Base-by-base conservation (phyloP, 2,113 vertebrate genomes). In the Corythornis cristatus region DNA sequence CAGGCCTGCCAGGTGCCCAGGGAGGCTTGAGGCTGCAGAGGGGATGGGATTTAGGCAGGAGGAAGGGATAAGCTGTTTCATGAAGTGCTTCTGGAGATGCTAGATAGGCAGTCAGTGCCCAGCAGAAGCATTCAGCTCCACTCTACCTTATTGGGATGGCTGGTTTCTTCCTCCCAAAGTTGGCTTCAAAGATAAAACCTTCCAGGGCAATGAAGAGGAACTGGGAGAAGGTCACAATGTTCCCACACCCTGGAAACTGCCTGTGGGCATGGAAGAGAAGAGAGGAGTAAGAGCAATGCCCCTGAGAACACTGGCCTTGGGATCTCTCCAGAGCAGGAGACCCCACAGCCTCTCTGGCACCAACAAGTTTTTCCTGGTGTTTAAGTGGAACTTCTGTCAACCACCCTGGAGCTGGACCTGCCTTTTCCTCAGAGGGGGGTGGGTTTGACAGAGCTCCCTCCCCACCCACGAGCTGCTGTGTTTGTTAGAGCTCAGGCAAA, bases 181-280 rank as follows among this genome's bases (percentile, higher is more conserved):
- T 97, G 15, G 98, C 96, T 96, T 99, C 98, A 65, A 99, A 99
- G 90, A 99, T 94, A 28, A 99, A 99, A 7, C 99, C 99, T 96
- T 99, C 99, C 78, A 98, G 35, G 0, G 99, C 98, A 15, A 99
- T 99, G 66, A 99, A 99, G 1, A 98, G 83, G 98, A 99, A 99
- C 92, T 99, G 99, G 62, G 98, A 98, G 83, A 99, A 99, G 0
- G 99, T 99, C 73, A 99, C 98, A 3, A 99, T 98, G 97, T 99
- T 99, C 77, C 99, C 99, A 40, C 99, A 99, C 98, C 99, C 99
- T 97, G 99, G 99, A 91, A 98, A 99, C 45, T 97, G 96, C 97
- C 99, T 99, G 96, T 9, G 53, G 58, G 37, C 20, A 19, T 0
- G 26, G 72, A 79, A 8, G 57, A 80, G n/a, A 78, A 78, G 12